Percentiles rank a stretch among this genome's conserved stretches.
Conservation (phyloP, 2,113 vertebrate genomes). For the Oceanodroma tethys region DNA sequence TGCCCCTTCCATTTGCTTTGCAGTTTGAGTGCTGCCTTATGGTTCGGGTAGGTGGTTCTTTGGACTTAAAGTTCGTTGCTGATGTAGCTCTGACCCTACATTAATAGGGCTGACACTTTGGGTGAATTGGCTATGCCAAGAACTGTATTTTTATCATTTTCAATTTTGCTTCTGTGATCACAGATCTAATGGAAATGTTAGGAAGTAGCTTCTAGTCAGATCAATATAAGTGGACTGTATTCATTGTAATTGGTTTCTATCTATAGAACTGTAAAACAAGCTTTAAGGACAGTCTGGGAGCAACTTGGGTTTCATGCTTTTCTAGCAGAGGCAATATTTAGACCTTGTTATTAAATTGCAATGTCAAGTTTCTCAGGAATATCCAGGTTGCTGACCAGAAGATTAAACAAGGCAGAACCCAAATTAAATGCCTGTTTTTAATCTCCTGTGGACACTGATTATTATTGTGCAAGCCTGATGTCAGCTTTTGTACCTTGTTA, state of each 20-base stretch:
- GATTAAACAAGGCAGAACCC: background rate
- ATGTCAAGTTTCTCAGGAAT: background rate
- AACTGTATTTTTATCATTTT: background rate
- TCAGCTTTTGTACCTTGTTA: background rate
- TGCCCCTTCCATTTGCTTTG: background rate
- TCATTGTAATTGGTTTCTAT: slow-evolving; percentile 32
- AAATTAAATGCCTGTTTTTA: background rate
- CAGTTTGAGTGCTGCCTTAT: background rate
- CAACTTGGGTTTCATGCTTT: background rate
- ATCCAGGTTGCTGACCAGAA: background rate
- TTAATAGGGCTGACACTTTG: background rate
- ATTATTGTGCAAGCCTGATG: background rate
- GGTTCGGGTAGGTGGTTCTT: background rate
- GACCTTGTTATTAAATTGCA: background rate
- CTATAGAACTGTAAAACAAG: slow-evolving; percentile 1
- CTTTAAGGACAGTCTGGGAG: background rate
- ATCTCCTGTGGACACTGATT: background rate
- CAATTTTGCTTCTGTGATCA: slow-evolving; percentile 1
- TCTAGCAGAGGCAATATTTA: background rate
- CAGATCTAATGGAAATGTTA: background rate
- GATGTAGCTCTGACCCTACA: background rate
- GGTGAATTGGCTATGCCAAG: background rate
- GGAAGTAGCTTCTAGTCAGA: background rate
- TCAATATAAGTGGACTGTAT: background rate
- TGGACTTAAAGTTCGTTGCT: background rate